Evolutionary conservation across 1,140 invertebrate species (phyloP), one percentile per base, ranked within the genome.

Genomic region (Drosophila mojavensis): DNA sequence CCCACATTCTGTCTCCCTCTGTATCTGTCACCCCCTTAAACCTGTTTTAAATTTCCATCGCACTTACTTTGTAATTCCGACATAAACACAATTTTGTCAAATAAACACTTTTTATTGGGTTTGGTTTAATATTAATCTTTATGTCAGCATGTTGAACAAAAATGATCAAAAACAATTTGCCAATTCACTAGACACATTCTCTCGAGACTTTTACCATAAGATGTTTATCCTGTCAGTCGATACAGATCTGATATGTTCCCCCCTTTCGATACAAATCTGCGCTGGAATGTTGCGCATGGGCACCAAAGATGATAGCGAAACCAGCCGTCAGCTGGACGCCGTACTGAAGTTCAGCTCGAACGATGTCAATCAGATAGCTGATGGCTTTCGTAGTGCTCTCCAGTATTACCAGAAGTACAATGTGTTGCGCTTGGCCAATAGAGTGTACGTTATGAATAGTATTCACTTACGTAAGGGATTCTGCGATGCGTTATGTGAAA

Each of bases 381-480:
- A 75, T 1, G 45, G 24, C 0, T 91, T 91, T 24, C 20, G 81
- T 36, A 41, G 13, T 2, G 76, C 93, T 10, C 56, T 81, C 7
- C 64, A 73, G 10, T 66, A 91, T 10, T 92, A 91, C 62, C 58
- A 93, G 75, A 60, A 92, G 33, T 78, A 74, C 30, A 67, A 82
- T 17, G 64, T 91, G 3, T 79, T 94, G 10, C 93, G 94, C 47
- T 82, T 96, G 7, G 92, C 94, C 45, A 96, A 96, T 79, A 93
- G 94, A 47, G 81, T 96, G n/a, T 97, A 94, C 68, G 64, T 95
- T 4, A 92, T 94, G 68, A 56, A 94, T 20, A 88, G 86, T 5
- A 92, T 93, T 64, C 45, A 81, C 36, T 10, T 95, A 6, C 17
- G n/a, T 0, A 0, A 20, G 6, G 78, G 93, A n/a, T 70, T 91